Conservation (phyloP, 2,113 vertebrate genomes). For the Actenoides hombroni region DNA sequence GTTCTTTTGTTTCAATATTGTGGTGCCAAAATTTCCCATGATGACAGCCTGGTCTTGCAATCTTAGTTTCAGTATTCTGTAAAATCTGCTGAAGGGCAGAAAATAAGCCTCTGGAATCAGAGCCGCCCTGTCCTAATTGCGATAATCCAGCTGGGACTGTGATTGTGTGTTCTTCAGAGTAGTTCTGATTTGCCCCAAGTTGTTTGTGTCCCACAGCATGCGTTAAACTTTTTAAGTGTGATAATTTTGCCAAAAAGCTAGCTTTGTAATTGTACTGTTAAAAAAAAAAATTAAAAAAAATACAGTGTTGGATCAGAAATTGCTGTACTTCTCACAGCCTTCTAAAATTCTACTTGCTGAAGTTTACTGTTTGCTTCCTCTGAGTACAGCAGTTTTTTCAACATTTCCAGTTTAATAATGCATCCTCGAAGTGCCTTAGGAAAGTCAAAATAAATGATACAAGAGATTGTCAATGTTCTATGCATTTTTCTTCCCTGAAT, state of each 20-base stretch:
- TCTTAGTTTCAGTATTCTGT: background rate
- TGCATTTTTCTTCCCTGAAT: background rate
- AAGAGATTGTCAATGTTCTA: background rate
- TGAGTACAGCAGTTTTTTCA: background rate
- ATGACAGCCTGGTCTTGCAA: background rate
- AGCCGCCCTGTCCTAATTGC: background rate
- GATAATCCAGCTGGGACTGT: background rate
- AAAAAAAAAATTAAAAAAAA: background rate
- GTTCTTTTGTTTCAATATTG: background rate
- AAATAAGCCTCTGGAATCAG: background rate
- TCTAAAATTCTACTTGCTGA: background rate
- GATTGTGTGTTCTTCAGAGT: conserved; percentile 13
- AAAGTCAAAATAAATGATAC: background rate
- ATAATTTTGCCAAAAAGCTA: background rate
- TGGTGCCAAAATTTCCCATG: background rate
- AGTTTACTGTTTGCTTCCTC: background rate
- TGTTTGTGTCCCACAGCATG: conserved; percentile 2
- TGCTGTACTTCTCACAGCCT: background rate
- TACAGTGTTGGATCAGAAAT: background rate
- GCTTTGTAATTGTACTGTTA: background rate
- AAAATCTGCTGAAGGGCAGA: conserved; percentile 11
- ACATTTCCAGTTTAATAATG: background rate
- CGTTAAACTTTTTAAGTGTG: background rate
- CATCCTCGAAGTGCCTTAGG: background rate
- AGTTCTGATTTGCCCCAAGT: background rate